Base-by-base conservation (phyloP, 2,888 invertebrate genomes). In the Gandaritis pyraliata region DNA sequence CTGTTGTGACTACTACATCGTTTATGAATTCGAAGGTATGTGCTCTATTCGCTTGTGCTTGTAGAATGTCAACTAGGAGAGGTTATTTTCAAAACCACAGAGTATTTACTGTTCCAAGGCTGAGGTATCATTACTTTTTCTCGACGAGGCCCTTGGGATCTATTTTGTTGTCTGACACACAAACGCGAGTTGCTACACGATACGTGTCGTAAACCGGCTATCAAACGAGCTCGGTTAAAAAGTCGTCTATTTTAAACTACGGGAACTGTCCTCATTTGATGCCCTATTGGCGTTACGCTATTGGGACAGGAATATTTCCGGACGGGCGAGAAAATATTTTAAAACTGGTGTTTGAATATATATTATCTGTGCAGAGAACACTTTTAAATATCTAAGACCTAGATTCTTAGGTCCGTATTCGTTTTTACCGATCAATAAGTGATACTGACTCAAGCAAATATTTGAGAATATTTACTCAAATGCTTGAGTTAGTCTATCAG, bases 131-230 rank as follows among this genome's bases (percentile, higher is more conserved):
- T 18, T 30, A 11, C 2, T 48, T 13, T 48, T 15, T 30, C 50
- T 39, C 16, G 45, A 29, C 45, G 13, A 51, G 7, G 38, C 55
- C 45, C 60, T 33, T 11, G 57, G 49, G 59, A 55, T 64, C 63
- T 68, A 63, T 66, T 65, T 68, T 58, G 65, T 65, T 61, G 62
- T 43, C 30, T 55, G 63, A 61, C 65, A 65, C 53, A 61, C 57
- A 63, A 65, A 58, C 55, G 50, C 33, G 12, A 39, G 41, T 57
- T 33, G 16, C 56, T 48, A 60, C 51, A 54, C 46, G 49, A 45
- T 53, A 46, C 38, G 39, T 52, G 63, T 67, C 69, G 65, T 69
- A 65, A 67, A 69, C 58, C 50, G 50, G 12, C 55, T 55, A 55
- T 55, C 55, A 58, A 59, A 50, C 56, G 43, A 30, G 55, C 61